Evolutionary conservation across 1,140 invertebrate genomes (phyloP).

Genomic region (Scaptomyza montana): DNA sequence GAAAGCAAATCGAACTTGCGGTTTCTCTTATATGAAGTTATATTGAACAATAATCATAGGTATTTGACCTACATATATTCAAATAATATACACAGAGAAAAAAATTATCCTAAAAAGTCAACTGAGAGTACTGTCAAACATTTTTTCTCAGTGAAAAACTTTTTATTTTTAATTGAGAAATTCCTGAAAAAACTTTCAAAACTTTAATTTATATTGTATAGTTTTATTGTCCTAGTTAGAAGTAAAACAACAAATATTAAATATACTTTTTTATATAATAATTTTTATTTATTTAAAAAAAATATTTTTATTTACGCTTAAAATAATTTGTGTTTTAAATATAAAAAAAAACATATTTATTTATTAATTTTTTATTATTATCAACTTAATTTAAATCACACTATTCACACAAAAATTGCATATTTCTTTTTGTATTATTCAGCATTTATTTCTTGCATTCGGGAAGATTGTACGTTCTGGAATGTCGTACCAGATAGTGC

Average conservation of each 20-base stretch:
- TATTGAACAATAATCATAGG: too few relatives aligned
- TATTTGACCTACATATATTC: too few relatives aligned
- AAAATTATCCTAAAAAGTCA: too few relatives aligned
- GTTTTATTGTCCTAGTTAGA: not conserved
- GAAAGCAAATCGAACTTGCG: constrained; percentile 8
- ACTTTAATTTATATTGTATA: too few relatives aligned
- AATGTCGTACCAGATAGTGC: constrained; percentile 99
- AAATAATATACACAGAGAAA: too few relatives aligned
- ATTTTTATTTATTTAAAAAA: constrained; percentile 17
- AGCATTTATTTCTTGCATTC: constrained; percentile 72
- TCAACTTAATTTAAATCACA: constrained; percentile 1
- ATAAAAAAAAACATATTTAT: not conserved
- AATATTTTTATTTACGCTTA: not conserved
- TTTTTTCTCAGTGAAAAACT: not conserved
- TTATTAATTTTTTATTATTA: not conserved
- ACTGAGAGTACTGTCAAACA: too few relatives aligned
- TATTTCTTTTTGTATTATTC: constrained; percentile 47
- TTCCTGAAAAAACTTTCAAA: too few relatives aligned
- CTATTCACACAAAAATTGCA: constrained; percentile 69
- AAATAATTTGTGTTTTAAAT: constrained; percentile 1
- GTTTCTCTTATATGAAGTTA: not conserved
- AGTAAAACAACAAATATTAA: constrained; percentile 43
- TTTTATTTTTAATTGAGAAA: too few relatives aligned
- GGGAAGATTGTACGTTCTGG: constrained; percentile 85
- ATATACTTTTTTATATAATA: constrained; percentile 13